Evolutionary conservation across 2,888 invertebrate species (phyloP), one percentile per base, ranked within the genome.

Genomic region (Unio pictorum): DNA sequence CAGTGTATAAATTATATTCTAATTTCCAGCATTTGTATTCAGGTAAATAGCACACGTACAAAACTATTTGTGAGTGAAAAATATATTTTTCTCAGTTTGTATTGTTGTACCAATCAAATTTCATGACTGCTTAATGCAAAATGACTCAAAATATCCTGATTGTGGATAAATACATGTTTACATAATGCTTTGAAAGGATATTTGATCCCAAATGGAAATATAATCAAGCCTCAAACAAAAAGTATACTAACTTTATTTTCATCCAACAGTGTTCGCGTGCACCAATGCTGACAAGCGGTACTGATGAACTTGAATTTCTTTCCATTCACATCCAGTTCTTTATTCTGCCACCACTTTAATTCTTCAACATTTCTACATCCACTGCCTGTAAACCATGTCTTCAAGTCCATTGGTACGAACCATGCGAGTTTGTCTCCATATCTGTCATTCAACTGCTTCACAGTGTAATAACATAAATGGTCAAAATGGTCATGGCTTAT

Each of bases 271-370:
- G 80, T 79, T 55, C 92, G 81, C 65, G 84, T 85, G 64, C 90
- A 89, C 92, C 92, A 92, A 80, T 92, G 92, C 74, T 92, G 91
- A 20, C 91, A 87, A 4, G 92, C 92, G 5, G 91, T 86, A 74
- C 90, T 91, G 56, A 86, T 86, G 76, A 92, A 84, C 56, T 28
- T 61, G 26, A 78, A 67, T 20, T 34, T 17, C 20, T 23, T 61
- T 17, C n/a, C 61, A 26, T 65, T 55, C 8, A 66, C 17, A 34
- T 30, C n/a, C 18, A 64, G 4, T n/a, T 7, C 11, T 2, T 67
- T 57, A n/a, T 71, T 61, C 20, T 75, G 66, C 75, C 75, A 74
- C 78, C 78, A 78, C 2, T 63, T 56, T 55, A 78, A 28, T 58
- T 78, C 76, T 28, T 82, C 75, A 54, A 72, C 64, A 55, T 76